Conservation (phyloP, 2,113 vertebrate genomes). For the Mixornis gularis region DNA sequence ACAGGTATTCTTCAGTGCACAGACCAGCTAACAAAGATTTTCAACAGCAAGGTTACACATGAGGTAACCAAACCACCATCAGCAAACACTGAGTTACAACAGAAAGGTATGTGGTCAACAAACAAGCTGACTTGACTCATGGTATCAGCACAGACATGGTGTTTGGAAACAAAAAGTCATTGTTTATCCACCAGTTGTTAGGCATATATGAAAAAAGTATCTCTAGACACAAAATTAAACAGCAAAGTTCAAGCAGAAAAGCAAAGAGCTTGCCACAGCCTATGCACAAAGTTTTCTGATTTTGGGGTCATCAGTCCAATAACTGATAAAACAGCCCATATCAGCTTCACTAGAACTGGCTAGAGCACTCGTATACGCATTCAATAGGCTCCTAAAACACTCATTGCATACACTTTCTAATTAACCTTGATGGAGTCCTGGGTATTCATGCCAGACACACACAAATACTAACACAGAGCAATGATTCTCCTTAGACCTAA, state of each 20-base stretch:
- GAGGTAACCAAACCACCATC: not conserved
- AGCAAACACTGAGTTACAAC: not conserved
- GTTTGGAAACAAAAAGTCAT: not conserved
- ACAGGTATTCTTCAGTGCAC: not conserved
- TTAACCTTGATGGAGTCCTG: not conserved
- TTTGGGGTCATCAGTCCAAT: fast-evolving
- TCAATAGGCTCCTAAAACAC: fast-evolving
- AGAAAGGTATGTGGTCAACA: not conserved
- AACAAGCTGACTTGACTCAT: not conserved
- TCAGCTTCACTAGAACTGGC: not conserved
- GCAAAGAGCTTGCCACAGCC: not conserved
- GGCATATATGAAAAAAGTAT: not conserved
- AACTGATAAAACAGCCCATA: fast-evolving
- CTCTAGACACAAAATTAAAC: not conserved
- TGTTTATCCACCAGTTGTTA: not conserved
- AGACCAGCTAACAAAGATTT: not conserved
- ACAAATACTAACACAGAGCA: not conserved
- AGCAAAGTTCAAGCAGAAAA: not conserved
- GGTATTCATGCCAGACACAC: not conserved
- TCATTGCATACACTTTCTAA: not conserved
- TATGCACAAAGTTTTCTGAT: fast-evolving
- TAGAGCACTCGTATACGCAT: fast-evolving
- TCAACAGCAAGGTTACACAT: not conserved
- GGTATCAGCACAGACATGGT: not conserved
- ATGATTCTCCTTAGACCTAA: not conserved